A percentile compares a stretch with the other conserved stretches of the same genome.
These are phyloP conservation scores for Thecocarcelia acutangulata DNA, from an alignment of 2,888 invertebrate species.

Conservation along the genomic window DNA sequence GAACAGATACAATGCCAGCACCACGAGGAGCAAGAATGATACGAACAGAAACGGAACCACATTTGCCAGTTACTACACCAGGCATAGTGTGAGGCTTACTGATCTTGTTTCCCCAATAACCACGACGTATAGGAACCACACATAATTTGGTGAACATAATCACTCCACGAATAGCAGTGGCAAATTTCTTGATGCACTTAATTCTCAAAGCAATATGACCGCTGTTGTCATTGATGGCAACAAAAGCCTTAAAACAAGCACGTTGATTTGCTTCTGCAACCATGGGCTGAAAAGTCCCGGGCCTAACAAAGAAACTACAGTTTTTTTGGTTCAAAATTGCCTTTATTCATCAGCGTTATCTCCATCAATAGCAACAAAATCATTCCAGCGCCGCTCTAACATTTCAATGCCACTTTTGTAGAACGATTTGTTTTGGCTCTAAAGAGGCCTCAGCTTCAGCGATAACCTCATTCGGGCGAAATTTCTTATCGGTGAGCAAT, in stretches of 20 bases:
- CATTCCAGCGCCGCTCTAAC: too few species aligned
- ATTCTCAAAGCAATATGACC: slow-evolving; percentile 99
- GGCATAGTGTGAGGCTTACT: slow-evolving; percentile 99
- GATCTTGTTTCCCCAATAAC: slow-evolving; percentile 99
- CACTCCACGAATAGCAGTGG: slow-evolving; percentile 99
- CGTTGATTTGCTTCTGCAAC: slow-evolving; percentile 99
- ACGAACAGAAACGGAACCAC: slow-evolving; percentile 98
- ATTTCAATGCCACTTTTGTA: too few species aligned
- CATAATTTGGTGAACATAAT: slow-evolving; percentile 99
- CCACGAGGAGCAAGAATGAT: slow-evolving; percentile 99
- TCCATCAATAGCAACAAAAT: too few species aligned
- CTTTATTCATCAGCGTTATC: too few species aligned
- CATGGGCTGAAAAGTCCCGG: too few species aligned
- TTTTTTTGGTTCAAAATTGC: too few species aligned
- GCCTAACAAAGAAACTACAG: too few species aligned
- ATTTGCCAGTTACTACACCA: slow-evolving; percentile 99
- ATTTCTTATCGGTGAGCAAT: too few species aligned
- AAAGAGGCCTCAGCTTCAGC: too few species aligned
- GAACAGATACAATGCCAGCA: slow-evolving; percentile 99
- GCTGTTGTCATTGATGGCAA: slow-evolving; percentile 98
- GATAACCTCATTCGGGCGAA: too few species aligned
- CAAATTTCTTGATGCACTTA: slow-evolving; percentile 99
- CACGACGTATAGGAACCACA: slow-evolving; percentile 98
- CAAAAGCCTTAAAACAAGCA: slow-evolving; percentile 97
- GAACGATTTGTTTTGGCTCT: too few species aligned